A percentile compares a stretch with the other conserved stretches of the same genome.
These are phyloP conservation scores for Luidia sarsii DNA, from an alignment of 53 echinoderm and acorn worm species.

Conservation along the genomic window DNA sequence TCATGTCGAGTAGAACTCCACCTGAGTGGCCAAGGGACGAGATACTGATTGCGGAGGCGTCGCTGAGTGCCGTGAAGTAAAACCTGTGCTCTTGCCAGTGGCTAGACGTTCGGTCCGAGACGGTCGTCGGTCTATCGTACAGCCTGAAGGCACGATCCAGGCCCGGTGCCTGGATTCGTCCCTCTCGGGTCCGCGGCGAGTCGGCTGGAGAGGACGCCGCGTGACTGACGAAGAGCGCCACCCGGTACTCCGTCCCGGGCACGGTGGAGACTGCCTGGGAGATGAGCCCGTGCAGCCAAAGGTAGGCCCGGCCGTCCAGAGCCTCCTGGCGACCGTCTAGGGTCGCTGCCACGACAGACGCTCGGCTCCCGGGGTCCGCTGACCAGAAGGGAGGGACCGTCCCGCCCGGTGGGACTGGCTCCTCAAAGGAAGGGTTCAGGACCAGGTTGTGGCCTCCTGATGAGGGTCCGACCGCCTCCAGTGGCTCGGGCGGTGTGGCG, in stretches of 20 bases:
- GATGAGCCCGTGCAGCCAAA: slow-evolving; percentile 32
- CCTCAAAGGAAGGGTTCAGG: slow-evolving; percentile 64
- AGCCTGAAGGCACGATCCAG: slow-evolving; percentile 47
- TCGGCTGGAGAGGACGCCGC: not conserved
- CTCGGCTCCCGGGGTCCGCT: too few species aligned
- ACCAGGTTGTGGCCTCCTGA: slow-evolving; percentile 52
- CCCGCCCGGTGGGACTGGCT: too few species aligned
- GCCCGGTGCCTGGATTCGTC: slow-evolving; percentile 46
- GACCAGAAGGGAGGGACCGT: too few species aligned
- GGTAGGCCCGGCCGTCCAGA: slow-evolving; percentile 19
- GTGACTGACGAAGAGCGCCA: slow-evolving; percentile 28
- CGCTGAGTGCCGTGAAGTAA: slow-evolving; percentile 49
- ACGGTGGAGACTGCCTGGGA: slow-evolving; percentile 20
- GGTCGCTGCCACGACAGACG: too few species aligned
- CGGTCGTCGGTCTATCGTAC: slow-evolving; percentile 19
- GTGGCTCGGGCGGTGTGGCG: slow-evolving; percentile 38
- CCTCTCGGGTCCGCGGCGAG: slow-evolving; percentile 50
- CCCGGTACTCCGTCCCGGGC: slow-evolving; percentile 36
- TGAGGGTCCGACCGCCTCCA: not conserved
- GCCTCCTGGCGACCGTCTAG: too few species aligned
- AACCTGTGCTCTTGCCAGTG: slow-evolving; percentile 53
- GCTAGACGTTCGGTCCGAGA: slow-evolving; percentile 13
- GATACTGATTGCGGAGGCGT: slow-evolving; percentile 18
- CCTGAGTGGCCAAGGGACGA: slow-evolving; percentile 35
- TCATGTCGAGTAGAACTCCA: slow-evolving; percentile 52